Conservation (phyloP, 2,888 invertebrate genomes). For the Hyposoter dolosus region DNA sequence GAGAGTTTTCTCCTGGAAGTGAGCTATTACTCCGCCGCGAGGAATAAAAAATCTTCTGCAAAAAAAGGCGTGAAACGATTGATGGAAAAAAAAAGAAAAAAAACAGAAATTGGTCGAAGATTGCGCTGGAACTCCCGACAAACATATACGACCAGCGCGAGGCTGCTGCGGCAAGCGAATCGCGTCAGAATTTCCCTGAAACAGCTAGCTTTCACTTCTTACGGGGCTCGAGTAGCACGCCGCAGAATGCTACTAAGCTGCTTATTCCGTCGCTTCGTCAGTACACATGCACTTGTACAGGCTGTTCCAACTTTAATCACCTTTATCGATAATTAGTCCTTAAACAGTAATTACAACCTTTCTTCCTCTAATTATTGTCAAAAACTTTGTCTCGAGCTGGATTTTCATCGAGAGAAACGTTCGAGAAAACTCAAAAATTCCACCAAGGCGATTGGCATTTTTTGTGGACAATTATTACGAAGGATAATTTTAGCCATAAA, state of each 20-base stretch:
- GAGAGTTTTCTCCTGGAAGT: conserved; percentile 26
- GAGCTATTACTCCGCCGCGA: conserved; percentile 3
- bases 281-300: conserved; percentile 21
- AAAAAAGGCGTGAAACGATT: neutral
- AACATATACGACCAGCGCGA: conserved; percentile 34
- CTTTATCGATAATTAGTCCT: neutral
- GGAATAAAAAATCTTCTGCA: neutral
- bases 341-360: neutral
- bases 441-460: neutral
- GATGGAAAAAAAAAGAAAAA: neutral
- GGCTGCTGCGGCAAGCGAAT: conserved; percentile 66
- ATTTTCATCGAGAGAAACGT: neutral
- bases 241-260: conserved; percentile 64
- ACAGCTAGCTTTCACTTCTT: conserved; percentile 83
- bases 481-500: neutral
- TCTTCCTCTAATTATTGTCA: neutral
- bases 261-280: conserved; percentile 33
- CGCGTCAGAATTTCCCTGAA: conserved; percentile 81
- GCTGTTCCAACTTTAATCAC: neutral
- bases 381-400: neutral
- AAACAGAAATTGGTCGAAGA: conserved; percentile 20
- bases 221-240: conserved; percentile 62
- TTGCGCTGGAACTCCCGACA: conserved; percentile 24
- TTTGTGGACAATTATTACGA: neutral
- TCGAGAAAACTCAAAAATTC: neutral